Evolutionary conservation across 2,113 vertebrate genomes (phyloP), one percentile per base, ranked within the genome.

Genomic region (Falcunculus frontatus): DNA sequence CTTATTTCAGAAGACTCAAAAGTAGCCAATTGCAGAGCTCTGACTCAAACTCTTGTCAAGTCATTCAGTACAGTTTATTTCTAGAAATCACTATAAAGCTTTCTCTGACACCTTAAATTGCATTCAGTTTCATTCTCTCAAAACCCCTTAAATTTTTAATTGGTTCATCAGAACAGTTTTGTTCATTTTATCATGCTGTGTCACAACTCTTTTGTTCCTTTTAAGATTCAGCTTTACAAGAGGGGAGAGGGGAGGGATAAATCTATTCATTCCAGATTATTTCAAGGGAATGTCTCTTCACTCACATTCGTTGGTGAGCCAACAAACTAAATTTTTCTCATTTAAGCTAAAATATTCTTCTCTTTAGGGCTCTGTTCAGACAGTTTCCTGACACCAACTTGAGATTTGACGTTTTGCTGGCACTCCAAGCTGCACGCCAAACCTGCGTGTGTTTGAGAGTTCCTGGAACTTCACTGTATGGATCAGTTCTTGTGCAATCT

Each of bases 381-480:
- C 7, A 68, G 55, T 59, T 95, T 95, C 41, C 73, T 91, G 65
- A 30, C 41, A 89, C 49, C 20, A 44, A 13, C 41, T 75, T 62
- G 60, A 78, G 64, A 82, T 59, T 5, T 78, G 80, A 95, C 91
- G 91, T 92, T 95, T 93, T 94, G 27, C 73, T 95, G 84, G 81
- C 89, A 91, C n/a, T 89, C 52, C 29, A 63, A 84, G 39, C 47
- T 86, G 27, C 56, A 81, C 39, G 76, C 42, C 59, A 46, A 77
- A 33, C 30, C 52, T 74, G 44, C 37, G 56, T 47, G 56, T 84
- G 42, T 33, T 42, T 92, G 77, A 92, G 55, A 90, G 69, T 49
- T 92, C 52, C 87, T 89, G 78, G 64, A 80, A 82, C 80, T 94
- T 79, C 74, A 52, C 53, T 32, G 7, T 62, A 64, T 84, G 57